phyloP scores from a whole-genome alignment of 2,888 invertebrate species.

The Campoplex nolae region DNA sequence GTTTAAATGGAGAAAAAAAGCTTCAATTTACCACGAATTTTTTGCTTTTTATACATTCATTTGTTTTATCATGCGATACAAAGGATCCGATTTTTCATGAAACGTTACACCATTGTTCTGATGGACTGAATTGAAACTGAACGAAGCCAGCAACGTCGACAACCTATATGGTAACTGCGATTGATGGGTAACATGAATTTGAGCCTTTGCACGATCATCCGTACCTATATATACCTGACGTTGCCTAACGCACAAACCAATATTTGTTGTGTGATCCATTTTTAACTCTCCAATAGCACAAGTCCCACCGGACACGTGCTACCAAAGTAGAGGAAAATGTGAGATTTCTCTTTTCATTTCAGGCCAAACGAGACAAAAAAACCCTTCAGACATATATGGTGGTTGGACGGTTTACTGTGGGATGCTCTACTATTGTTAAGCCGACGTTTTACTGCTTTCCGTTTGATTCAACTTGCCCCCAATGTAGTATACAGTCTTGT shows the following conservation, averaged over 20 bases:
- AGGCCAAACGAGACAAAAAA: slow-evolving; percentile 4
- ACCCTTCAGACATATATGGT: slow-evolving; percentile 10
- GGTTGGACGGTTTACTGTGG: neutral
- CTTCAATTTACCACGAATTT: neutral
- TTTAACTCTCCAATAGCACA: slow-evolving; percentile 14
- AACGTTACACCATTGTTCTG: slow-evolving; percentile 23
- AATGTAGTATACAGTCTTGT: neutral
- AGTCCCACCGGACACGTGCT: neutral
- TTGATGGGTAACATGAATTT: slow-evolving; percentile 16
- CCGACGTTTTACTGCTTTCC: slow-evolving; percentile 17
- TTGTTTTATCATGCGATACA: neutral
- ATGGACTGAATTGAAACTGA: neutral
- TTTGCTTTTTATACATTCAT: neutral
- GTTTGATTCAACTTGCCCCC: neutral
- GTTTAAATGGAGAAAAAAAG: neutral
- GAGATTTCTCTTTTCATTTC: slow-evolving; percentile 17
- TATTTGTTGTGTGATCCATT: slow-evolving; percentile 11
- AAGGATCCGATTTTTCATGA: neutral
- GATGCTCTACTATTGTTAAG: neutral
- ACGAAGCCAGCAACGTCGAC: neutral
- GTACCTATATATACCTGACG: neutral
- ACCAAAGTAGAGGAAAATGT: slow-evolving; percentile 1
- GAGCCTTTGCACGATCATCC: slow-evolving; percentile 8
- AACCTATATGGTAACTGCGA: neutral
- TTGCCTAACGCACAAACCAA: neutral